Percentiles rank a stretch among this genome's conserved stretches.
phyloP scores from a whole-genome alignment of 2,888 invertebrate species.

The Cotesia congregata region DNA sequence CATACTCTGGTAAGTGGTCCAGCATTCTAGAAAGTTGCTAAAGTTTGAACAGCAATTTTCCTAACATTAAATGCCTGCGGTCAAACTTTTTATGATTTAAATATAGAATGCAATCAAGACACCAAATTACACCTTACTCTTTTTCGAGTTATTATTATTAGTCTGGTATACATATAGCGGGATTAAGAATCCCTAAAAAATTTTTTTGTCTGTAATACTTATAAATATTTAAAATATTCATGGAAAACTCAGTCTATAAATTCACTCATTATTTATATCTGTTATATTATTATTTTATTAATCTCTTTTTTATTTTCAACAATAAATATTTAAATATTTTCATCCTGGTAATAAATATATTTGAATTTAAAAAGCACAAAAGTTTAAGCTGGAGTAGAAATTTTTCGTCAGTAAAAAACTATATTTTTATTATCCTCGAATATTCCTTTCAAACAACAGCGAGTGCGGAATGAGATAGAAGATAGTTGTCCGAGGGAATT shows the following conservation, averaged over 20 bases:
- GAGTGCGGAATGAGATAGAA: not conserved
- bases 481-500: not conserved
- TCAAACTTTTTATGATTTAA: slow-evolving; percentile 1
- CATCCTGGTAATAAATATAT: not conserved
- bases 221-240: slow-evolving; percentile 1
- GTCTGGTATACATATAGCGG: not conserved
- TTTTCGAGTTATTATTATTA: not conserved
- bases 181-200: not conserved
- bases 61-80: not conserved
- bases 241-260: not conserved
- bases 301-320: not conserved
- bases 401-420: not conserved
- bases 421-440: not conserved
- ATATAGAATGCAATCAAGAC: not conserved
- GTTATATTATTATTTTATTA: not conserved
- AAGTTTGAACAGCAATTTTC: slow-evolving; percentile 1
- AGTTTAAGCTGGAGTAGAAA: not conserved
- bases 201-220: not conserved
- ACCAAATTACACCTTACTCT: not conserved
- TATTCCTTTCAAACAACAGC: slow-evolving; percentile 1
- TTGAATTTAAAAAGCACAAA: not conserved
- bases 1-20: not conserved
- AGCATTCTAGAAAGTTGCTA: not conserved
- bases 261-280: not conserved
- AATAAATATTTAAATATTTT: not conserved